A percentile compares a stretch with the other conserved stretches of the same genome.
These are phyloP conservation scores for Pampusana beccarii DNA, from an alignment of 2,113 vertebrate species.

Conservation along the genomic window DNA sequence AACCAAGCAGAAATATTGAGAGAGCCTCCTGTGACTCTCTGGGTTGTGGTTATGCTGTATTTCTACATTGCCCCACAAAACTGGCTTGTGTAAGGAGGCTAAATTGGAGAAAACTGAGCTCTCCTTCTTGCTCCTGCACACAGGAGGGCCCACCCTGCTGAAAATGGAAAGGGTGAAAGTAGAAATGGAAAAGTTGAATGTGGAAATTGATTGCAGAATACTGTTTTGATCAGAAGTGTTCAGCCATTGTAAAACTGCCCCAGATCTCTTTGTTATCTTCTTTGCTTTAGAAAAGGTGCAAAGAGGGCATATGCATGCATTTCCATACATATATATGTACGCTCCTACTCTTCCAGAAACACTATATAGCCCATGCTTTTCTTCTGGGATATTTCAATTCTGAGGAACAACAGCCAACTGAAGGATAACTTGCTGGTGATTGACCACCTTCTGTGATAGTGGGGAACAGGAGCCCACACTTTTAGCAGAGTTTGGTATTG, in stretches of 20 bases:
- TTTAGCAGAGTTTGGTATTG: not conserved
- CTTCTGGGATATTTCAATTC: not conserved
- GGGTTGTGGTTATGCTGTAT: fast-evolving
- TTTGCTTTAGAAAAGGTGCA: not conserved
- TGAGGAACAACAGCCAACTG: not conserved
- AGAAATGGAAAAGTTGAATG: not conserved
- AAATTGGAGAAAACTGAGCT: not conserved
- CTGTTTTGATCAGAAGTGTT: not conserved
- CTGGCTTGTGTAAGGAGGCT: not conserved
- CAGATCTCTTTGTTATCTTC: not conserved
- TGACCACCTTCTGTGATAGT: not conserved
- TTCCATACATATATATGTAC: not conserved
- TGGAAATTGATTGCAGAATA: not conserved
- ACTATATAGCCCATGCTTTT: not conserved
- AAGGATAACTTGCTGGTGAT: not conserved
- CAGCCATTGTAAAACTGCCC: not conserved
- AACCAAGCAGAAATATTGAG: not conserved
- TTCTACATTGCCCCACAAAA: not conserved
- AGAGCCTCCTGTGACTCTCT: not conserved
- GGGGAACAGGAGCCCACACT: not conserved
- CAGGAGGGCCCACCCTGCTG: not conserved
- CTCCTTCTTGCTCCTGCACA: not conserved
- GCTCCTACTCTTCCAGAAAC: not conserved
- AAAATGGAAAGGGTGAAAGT: not conserved
- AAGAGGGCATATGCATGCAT: not conserved